Evolutionary conservation across 64 coral and sea anemone species (phyloP).

Genomic region (Actinia equina): DNA sequence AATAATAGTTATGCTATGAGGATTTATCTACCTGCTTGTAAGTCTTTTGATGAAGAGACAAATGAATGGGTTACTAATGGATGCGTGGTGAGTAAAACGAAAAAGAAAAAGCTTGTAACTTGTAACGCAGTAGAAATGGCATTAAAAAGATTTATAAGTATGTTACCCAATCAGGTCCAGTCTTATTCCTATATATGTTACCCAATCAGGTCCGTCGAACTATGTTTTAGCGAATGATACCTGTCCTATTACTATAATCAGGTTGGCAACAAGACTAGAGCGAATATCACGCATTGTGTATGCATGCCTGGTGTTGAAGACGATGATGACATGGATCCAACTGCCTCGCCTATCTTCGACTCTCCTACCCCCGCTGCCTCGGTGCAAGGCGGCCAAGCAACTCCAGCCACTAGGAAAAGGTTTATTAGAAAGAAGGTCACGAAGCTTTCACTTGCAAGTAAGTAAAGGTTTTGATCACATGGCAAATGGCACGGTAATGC

Average conservation of each 20-base stretch:
- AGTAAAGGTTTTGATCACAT: neutral
- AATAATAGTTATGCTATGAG: conserved; percentile 78
- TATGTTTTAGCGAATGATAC: neutral
- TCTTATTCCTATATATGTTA: too few relatives aligned
- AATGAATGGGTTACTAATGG: conserved; percentile 86
- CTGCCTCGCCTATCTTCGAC: conserved; percentile 25
- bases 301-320: conserved; percentile 79
- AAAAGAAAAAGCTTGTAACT: too few relatives aligned
- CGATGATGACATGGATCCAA: conserved; percentile 53
- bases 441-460: conserved; percentile 80
- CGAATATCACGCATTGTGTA: conserved; percentile 77
- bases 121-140: too few relatives aligned
- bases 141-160: too few relatives aligned
- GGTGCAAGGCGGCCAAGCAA: neutral
- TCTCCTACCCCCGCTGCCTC: neutral
- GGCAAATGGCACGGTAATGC: too few relatives aligned
- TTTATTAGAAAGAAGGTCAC: conserved; percentile 61
- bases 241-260: neutral
- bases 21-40: conserved; percentile 85
- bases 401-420: conserved; percentile 33
- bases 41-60: conserved; percentile 76
- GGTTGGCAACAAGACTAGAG: conserved; percentile 84
- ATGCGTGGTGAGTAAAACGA: conserved; percentile 40
- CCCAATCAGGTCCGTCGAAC: too few relatives aligned
- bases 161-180: too few relatives aligned